A percentile compares a stretch with the other conserved stretches of the same genome.
Conservation (phyloP, 2,888 invertebrate species). For the Horisme vitalbata region DNA sequence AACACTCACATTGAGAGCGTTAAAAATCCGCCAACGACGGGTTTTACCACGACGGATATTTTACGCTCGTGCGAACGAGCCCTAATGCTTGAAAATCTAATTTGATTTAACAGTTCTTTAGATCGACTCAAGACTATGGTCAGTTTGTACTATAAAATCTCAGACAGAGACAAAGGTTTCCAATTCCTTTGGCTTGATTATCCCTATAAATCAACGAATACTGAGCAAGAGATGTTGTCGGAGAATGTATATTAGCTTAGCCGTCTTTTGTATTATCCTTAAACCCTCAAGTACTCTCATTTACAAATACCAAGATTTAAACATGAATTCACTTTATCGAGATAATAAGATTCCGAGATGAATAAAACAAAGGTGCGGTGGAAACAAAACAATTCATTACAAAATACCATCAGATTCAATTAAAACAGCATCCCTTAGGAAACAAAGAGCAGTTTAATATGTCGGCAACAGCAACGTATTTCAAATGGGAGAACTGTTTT, state of each 20-base stretch:
- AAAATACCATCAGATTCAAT: slow-evolving; percentile 32
- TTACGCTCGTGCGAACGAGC: no score
- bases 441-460: slow-evolving; percentile 29
- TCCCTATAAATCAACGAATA: background rate
- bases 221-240: background rate
- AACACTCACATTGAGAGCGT: no score
- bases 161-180: background rate
- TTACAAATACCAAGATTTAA: slow-evolving; percentile 14
- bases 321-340: slow-evolving; percentile 14
- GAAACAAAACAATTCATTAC: slow-evolving; percentile 29
- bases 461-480: slow-evolving; percentile 19
- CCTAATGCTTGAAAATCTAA: no score
- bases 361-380: slow-evolving; percentile 25
- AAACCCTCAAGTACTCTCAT: slow-evolving; percentile 1
- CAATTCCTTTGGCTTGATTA: background rate
- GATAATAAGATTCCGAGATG: slow-evolving; percentile 22
- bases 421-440: slow-evolving; percentile 27
- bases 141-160: background rate
- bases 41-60: no score
- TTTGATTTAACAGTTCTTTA: no score
- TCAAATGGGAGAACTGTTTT: slow-evolving; percentile 21
- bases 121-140: no score
- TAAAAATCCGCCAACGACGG: no score
- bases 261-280: slow-evolving; percentile 2
- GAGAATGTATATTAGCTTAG: background rate